Evolutionary conservation across 2,113 vertebrate species (phyloP).

Genomic region (Oreochromis spilurus): DNA sequence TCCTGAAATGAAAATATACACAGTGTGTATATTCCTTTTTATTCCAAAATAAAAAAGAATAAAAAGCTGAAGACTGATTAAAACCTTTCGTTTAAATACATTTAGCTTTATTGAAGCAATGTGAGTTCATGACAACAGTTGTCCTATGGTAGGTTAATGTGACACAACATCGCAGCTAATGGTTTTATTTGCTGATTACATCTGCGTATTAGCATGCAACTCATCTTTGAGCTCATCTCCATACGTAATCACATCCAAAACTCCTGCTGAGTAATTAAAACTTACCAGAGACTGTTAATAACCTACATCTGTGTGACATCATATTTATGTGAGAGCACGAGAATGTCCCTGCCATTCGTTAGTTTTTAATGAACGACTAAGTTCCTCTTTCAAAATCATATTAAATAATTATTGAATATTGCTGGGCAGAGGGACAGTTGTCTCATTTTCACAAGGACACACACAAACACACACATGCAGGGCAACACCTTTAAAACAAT

Average conservation of each 20-base stretch:
- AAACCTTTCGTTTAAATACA: neutral
- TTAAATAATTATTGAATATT: neutral
- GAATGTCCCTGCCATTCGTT: conserved; percentile 23
- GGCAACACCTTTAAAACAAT: neutral
- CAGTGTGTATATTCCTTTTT: neutral
- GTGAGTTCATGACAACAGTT: neutral
- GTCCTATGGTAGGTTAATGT: neutral
- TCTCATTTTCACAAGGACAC: neutral
- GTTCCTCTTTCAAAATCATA: neutral
- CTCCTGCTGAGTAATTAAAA: conserved; percentile 54
- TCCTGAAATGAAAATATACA: neutral
- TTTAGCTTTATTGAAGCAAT: neutral
- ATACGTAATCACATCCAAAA: conserved; percentile 43
- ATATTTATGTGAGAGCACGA: conserved; percentile 59
- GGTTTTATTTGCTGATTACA: neutral
- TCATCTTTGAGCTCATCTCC: conserved; percentile 16
- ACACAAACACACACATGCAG: neutral
- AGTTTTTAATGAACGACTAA: neutral
- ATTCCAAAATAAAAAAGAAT: neutral
- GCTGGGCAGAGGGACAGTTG: neutral
- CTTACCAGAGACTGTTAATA: conserved; percentile 47
- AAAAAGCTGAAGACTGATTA: neutral
- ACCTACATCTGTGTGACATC: conserved; percentile 55
- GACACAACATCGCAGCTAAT: neutral
- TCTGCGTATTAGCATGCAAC: neutral